Conservation (phyloP, 2,797 vertebrate genomes). For the Megalops cyprinoides region DNA sequence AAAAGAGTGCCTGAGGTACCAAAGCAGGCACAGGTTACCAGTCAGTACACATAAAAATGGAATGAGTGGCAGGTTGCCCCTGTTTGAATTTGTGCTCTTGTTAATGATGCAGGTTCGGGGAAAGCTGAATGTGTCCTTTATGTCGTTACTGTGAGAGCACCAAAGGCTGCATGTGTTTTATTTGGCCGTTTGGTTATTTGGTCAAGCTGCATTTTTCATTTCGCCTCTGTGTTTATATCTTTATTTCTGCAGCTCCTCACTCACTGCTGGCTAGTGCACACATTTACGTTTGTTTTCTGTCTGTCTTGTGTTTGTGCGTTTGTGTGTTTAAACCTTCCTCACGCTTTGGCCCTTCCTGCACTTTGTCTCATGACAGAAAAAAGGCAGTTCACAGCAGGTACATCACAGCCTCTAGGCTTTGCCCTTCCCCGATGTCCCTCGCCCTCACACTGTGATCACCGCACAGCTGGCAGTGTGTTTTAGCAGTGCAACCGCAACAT, state of each 20-base stretch:
- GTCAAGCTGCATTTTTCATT: conserved; percentile 1
- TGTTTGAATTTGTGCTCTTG: too few relatives aligned
- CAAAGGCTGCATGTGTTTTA: too few relatives aligned
- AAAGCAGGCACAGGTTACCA: too few relatives aligned
- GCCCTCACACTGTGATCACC: conserved; percentile 54
- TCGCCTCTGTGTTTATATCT: conserved; percentile 22
- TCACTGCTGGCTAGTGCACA: conserved; percentile 13
- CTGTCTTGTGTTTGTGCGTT: conserved; percentile 55
- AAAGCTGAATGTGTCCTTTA: too few relatives aligned
- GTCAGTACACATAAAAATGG: too few relatives aligned
- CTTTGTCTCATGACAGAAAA: conserved; percentile 84
- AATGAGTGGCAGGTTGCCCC: too few relatives aligned
- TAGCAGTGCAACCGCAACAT: too few relatives aligned
- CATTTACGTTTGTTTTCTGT: conserved; percentile 27
- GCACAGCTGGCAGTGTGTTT: too few relatives aligned
- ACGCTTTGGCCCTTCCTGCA: conserved; percentile 80
- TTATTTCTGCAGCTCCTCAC: conserved; percentile 25
- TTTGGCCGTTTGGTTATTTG: too few relatives aligned
- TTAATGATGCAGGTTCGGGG: too few relatives aligned
- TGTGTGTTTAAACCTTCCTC: conserved; percentile 75
- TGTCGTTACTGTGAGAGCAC: too few relatives aligned
- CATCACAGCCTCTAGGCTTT: conserved; percentile 69
- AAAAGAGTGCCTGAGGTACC: too few relatives aligned
- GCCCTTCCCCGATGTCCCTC: conserved; percentile 48
- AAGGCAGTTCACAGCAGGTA: conserved; percentile 83